Base-by-base conservation (phyloP, 2,888 invertebrate species). In the Luperina nickerlii region DNA sequence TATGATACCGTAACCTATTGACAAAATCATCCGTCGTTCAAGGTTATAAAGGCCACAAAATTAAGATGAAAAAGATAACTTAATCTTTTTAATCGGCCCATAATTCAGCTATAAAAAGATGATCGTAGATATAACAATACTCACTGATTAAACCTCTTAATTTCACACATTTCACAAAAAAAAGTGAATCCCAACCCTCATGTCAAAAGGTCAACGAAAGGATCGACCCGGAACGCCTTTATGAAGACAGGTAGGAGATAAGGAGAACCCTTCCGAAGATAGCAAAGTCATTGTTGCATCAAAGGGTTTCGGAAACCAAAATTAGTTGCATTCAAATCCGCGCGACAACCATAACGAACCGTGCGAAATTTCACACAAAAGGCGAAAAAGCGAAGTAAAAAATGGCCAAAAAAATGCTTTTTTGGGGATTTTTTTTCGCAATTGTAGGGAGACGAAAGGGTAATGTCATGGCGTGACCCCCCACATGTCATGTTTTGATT, bases 281-380 rank as follows among this genome's bases (percentile, higher is more conserved):
- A 94, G 89, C 87, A 89, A 89, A 91, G 88, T 92, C 86, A 94
- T 94, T 95, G 93, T 94, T 91, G 63, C 79, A 81, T 87, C 88
- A 95, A 95, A 96, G 95, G 95, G 95, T 94, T 94, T 87, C 69
- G 78, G 78, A 93, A 95, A 94, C 93, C 95, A 88, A 96, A 97
- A 97, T 97, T 96, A 96, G 95, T 89, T 88, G 90, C 95, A 97
- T 97, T 96, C 95, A 96, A 95, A 96, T 95, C 90, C 87, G 88
- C 89, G 87, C 94, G 94, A 94, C 95, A 95, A 89, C 91, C 87
- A 89, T 92, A 96, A 96, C 95, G 92, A 95, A 96, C 96, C 97
- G 96, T 97, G 97, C 95, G 97, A 96, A 96, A 96, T 96, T 94
- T 87, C 63, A 76, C 87, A 95, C 94, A 95, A 95, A 68, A 90